phyloP scores from a whole-genome alignment of 64 coral and sea anemone genomes.

The Porites lutea region DNA sequence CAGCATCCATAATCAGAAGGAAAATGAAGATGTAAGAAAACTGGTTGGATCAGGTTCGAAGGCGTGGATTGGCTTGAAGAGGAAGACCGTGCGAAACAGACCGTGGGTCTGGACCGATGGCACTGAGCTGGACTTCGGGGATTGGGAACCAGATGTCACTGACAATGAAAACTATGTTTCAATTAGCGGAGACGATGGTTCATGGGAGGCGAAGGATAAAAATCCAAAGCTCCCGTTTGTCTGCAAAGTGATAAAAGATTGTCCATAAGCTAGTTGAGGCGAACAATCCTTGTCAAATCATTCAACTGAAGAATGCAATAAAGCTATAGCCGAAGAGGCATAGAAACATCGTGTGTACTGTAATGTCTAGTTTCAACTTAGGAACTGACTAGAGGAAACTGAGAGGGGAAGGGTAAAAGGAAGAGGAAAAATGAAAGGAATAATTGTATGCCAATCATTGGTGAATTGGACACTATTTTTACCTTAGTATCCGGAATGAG shows the following conservation, averaged over 20 bases:
- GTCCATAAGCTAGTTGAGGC: too few relatives aligned
- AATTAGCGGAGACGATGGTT: background rate
- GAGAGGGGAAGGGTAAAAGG: too few relatives aligned
- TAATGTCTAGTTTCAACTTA: too few relatives aligned
- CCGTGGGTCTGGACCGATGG: background rate
- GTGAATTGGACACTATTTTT: too few relatives aligned
- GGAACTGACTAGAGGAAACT: too few relatives aligned
- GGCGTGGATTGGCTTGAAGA: background rate
- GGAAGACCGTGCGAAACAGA: constrained; percentile 5
- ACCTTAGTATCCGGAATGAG: too few relatives aligned
- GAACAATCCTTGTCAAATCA: too few relatives aligned
- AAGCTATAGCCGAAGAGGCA: too few relatives aligned
- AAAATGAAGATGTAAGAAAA: background rate
- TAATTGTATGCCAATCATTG: too few relatives aligned
- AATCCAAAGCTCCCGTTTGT: background rate
- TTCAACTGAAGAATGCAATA: too few relatives aligned
- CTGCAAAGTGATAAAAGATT: background rate
- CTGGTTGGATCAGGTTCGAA: background rate
- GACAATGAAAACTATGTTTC: background rate
- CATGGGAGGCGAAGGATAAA: background rate
- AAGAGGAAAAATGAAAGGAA: too few relatives aligned
- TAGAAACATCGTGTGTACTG: too few relatives aligned
- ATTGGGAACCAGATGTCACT: constrained; percentile 2
- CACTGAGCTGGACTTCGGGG: background rate
- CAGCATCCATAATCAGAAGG: background rate